phyloP scores from a whole-genome alignment of 1,140 invertebrate genomes.

The Drusus annulatus region DNA sequence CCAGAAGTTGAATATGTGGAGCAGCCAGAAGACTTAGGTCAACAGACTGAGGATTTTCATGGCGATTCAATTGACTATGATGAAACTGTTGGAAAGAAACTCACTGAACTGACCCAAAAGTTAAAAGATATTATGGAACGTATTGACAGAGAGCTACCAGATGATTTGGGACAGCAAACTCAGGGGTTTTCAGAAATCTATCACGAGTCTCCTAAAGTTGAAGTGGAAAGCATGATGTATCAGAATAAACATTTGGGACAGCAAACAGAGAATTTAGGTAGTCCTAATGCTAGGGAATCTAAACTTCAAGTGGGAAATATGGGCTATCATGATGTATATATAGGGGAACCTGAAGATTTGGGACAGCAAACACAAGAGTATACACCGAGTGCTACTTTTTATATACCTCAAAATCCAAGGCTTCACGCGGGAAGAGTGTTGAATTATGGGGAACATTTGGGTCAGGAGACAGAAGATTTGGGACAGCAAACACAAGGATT shows the following conservation, averaged over 20 bases:
- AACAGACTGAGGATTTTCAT: slow-evolving; percentile 57
- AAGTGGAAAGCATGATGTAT: too few species aligned
- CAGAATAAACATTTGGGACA: too few species aligned
- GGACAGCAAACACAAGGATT: slow-evolving; percentile 58
- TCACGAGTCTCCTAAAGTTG: not conserved
- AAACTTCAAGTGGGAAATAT: not conserved
- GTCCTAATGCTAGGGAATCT: too few species aligned
- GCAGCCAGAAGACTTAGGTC: slow-evolving; percentile 62
- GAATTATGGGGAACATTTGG: slow-evolving; percentile 36
- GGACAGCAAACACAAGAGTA: slow-evolving; percentile 43
- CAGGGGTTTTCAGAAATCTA: slow-evolving; percentile 6
- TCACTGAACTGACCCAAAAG: not conserved
- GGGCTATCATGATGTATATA: slow-evolving; percentile 12
- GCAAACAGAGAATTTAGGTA: not conserved
- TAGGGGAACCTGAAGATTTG: slow-evolving; percentile 52
- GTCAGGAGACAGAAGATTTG: slow-evolving; percentile 57
- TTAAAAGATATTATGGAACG: slow-evolving; percentile 14
- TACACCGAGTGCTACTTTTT: not conserved
- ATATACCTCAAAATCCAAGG: not conserved
- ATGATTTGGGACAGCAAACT: slow-evolving; percentile 37
- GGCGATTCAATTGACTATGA: not conserved
- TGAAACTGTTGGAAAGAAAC: not conserved
- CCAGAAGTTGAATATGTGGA: not conserved
- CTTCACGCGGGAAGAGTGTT: not conserved
- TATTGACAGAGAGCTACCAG: not conserved